A percentile compares a stretch with the other conserved stretches of the same genome.
Conservation (phyloP, 2,113 vertebrate genomes). For the Phaethon lepturus region DNA sequence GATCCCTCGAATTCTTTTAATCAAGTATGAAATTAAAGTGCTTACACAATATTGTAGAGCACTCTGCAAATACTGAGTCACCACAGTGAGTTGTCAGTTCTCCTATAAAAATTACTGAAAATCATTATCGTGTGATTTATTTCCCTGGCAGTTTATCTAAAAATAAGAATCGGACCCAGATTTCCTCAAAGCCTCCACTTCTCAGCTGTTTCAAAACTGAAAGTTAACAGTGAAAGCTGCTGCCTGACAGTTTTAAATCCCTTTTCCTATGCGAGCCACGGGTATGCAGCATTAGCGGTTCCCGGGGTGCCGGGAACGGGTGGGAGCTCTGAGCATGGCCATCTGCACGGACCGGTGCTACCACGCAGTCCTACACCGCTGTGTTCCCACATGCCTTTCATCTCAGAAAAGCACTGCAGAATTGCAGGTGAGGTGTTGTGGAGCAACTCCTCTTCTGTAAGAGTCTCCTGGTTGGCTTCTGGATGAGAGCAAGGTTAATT, state of each 20-base stretch:
- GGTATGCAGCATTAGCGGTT: background rate
- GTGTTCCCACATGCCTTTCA: background rate
- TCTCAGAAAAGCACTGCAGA: background rate
- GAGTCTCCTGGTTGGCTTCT: background rate
- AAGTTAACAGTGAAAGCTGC: slow-evolving; percentile 14
- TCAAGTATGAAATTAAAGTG: background rate
- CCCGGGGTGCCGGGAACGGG: background rate
- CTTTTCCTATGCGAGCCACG: background rate
- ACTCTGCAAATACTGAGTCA: slow-evolving; percentile 24
- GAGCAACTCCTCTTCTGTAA: background rate
- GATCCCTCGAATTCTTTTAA: background rate
- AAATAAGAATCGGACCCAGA: slow-evolving; percentile 36
- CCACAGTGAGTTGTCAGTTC: background rate
- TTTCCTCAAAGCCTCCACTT: background rate
- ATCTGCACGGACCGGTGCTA: background rate
- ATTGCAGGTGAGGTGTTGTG: background rate
- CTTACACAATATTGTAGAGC: background rate
- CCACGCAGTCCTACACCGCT: accelerated
- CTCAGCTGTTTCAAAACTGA: slow-evolving; percentile 48
- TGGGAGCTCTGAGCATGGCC: accelerated
- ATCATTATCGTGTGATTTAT: slow-evolving; percentile 49
- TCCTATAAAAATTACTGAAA: slow-evolving; percentile 41
- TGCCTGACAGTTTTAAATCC: slow-evolving; percentile 16
- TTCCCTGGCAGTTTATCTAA: slow-evolving; percentile 45
- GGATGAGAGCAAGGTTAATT: background rate